These are phyloP conservation scores for Drosophila nigritarsus DNA, from an alignment of 2,888 invertebrate species.

Conservation along the genomic window DNA sequence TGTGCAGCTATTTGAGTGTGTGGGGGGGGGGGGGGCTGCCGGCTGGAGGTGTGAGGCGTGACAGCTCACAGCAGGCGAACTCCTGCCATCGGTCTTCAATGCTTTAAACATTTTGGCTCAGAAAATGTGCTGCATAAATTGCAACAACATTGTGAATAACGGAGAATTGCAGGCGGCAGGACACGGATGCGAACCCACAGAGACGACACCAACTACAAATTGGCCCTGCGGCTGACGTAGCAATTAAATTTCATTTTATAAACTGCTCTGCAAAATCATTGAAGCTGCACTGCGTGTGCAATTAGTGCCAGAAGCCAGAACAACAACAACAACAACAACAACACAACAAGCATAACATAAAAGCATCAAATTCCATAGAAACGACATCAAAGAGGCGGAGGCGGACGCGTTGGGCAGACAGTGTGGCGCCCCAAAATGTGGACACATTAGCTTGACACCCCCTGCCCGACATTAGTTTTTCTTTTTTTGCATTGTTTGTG, in stretches of 20 bases:
- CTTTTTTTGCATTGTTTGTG: conserved; percentile 9
- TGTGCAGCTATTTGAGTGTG: conserved; percentile 62
- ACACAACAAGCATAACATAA: conserved; percentile 19
- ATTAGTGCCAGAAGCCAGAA: conserved; percentile 55
- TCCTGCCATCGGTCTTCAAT: conserved; percentile 41
- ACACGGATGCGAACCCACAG: conserved; percentile 10
- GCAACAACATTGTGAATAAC: conserved; percentile 29
- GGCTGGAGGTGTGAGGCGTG: conserved; percentile 28
- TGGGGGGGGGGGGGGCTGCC: conserved; percentile 43
- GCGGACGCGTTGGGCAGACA: conserved; percentile 19
- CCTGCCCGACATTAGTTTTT: background rate
- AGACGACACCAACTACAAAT: conserved; percentile 52
- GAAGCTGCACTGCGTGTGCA: conserved; percentile 55
- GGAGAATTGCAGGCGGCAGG: background rate
- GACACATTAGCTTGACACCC: conserved; percentile 43
- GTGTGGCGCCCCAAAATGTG: conserved; percentile 16
- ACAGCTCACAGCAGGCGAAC: conserved; percentile 28
- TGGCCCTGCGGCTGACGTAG: conserved; percentile 58
- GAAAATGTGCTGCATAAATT: conserved; percentile 50
- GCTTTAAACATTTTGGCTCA: conserved; percentile 25
- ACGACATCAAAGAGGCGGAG: conserved; percentile 37
- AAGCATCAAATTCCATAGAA: conserved; percentile 34
- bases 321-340: conserved; percentile 6
- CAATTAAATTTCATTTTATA: conserved; percentile 77
- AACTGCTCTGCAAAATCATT: conserved; percentile 56